A percentile compares a stretch with the other conserved stretches of the same genome.
Conservation (phyloP, 2,888 invertebrate genomes). For the Meteorus colon region DNA sequence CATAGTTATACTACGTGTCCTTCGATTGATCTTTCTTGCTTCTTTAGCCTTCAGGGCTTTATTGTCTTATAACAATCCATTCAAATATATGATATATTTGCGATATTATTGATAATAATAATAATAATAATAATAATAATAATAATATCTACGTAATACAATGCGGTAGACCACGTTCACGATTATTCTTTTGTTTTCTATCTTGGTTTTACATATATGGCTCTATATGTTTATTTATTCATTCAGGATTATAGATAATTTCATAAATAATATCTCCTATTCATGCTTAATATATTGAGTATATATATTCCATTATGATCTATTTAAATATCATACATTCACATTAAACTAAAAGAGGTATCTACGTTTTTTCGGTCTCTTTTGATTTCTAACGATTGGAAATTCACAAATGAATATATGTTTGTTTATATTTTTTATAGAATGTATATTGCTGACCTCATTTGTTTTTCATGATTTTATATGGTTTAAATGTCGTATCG, state of each 20-base stretch:
- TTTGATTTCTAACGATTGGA: neutral
- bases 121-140: no score
- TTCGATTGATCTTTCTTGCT: conserved; percentile 18
- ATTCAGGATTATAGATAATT: neutral
- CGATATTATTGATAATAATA: neutral
- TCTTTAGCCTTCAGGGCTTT: conserved; percentile 2
- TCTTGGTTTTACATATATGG: neutral
- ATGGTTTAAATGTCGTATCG: neutral
- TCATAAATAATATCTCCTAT: conserved; percentile 12
- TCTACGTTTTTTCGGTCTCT: neutral
- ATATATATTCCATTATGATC: conserved; percentile 6
- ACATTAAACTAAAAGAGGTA: neutral
- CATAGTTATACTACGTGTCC: neutral
- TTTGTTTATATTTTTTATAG: neutral
- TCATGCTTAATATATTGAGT: conserved; percentile 6
- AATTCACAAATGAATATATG: no score
- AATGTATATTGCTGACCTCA: neutral
- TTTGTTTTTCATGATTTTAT: neutral
- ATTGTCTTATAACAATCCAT: conserved; percentile 22
- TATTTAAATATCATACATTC: neutral
- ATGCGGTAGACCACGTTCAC: conserved; percentile 20
- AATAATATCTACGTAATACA: conserved; percentile 21
- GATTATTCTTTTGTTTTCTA: conserved; percentile 9
- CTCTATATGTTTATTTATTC: neutral
- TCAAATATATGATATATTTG: neutral